Evolutionary conservation across 2,888 invertebrate species (phyloP).

Genomic region (Lycia hirtaria): DNA sequence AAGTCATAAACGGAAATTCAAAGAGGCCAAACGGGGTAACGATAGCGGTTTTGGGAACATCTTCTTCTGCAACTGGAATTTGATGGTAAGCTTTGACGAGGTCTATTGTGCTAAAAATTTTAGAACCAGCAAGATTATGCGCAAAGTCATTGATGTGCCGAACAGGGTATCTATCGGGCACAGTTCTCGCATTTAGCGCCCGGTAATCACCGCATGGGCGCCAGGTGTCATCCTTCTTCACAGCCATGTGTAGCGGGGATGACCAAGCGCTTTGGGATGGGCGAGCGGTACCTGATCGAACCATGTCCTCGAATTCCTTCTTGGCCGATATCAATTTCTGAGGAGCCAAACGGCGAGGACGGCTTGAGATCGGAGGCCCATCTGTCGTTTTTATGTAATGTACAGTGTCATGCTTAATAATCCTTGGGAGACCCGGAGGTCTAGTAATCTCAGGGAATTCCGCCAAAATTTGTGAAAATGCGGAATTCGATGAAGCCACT

Average conservation of each 20-base stretch:
- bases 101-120: conserved; percentile 5
- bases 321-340: no score
- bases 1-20: no score
- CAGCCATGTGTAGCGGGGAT: conserved; percentile 32
- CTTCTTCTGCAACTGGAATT: conserved; percentile 53
- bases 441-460: conserved; percentile 9
- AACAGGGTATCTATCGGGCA: conserved; percentile 47
- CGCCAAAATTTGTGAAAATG: neutral
- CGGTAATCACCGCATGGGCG: conserved; percentile 56
- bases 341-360: no score
- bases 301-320: no score
- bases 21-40: conserved; percentile 43
- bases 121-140: conserved; percentile 3
- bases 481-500: neutral
- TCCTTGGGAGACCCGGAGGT: conserved; percentile 2
- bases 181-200: no score
- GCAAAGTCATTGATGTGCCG: conserved; percentile 13
- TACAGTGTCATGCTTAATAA: conserved; percentile 21
- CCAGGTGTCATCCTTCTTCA: conserved; percentile 13
- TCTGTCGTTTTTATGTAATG: conserved; percentile 29
- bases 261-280: conserved; percentile 49
- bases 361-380: conserved; percentile 27
- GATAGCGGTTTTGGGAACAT: conserved; percentile 55
- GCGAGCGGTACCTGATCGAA: conserved; percentile 37
- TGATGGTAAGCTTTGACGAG: conserved; percentile 54